These are phyloP conservation scores for Phthorimaea operculella DNA, from an alignment of 1,140 invertebrate species.

Conservation along the genomic window DNA sequence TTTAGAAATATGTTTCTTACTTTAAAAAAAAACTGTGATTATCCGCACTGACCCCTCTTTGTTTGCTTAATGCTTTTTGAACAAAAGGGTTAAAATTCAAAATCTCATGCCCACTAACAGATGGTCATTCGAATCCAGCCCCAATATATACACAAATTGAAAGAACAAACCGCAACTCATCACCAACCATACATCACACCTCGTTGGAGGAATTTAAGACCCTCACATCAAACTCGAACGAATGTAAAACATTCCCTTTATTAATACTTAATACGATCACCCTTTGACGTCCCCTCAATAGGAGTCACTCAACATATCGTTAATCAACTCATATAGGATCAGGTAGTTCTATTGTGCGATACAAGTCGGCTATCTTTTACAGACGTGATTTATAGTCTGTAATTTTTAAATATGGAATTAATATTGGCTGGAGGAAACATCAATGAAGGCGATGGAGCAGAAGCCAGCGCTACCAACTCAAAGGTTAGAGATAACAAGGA, in stretches of 20 bases:
- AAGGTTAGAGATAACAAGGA: neutral
- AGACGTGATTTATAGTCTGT: slow-evolving; percentile 52
- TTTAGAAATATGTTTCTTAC: neutral
- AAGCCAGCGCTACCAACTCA: slow-evolving; percentile 1
- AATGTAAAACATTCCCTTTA: slow-evolving; percentile 56
- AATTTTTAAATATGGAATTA: slow-evolving; percentile 53
- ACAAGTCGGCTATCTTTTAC: slow-evolving; percentile 45
- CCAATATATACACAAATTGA: slow-evolving; percentile 11
- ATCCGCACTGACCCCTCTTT: too few species aligned
- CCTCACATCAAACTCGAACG: slow-evolving; percentile 31
- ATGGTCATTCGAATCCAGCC: too few species aligned
- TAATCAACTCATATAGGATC: slow-evolving; percentile 63
- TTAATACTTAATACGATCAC: slow-evolving; percentile 56
- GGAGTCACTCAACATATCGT: slow-evolving; percentile 64
- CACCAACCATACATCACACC: slow-evolving; percentile 14
- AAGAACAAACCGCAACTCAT: slow-evolving; percentile 20
- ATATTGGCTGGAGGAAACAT: slow-evolving; percentile 28
- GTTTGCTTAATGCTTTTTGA: too few species aligned
- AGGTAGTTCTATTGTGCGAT: slow-evolving; percentile 59
- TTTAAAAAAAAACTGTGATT: too few species aligned
- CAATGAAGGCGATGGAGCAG: slow-evolving; percentile 17
- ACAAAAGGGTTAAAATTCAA: too few species aligned
- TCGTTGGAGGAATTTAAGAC: slow-evolving; percentile 24
- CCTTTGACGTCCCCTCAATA: slow-evolving; percentile 61
- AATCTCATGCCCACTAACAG: too few species aligned